phyloP scores from a whole-genome alignment of 2,113 vertebrate species.

The Pelusios castaneus region DNA sequence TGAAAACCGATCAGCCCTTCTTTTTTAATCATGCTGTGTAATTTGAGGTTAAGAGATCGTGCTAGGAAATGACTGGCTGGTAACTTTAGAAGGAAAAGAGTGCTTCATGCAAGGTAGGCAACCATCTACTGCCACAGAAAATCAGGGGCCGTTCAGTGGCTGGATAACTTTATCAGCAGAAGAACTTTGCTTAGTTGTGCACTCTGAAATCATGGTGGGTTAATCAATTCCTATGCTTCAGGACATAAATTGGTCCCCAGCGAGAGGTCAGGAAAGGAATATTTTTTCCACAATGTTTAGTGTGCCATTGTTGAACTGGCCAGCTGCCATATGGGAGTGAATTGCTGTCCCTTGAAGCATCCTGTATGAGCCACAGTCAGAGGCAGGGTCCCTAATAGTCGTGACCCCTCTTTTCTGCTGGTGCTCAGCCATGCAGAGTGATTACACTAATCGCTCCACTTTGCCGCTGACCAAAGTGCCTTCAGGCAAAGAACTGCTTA shows the following conservation, averaged over 20 bases:
- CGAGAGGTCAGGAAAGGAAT: not conserved
- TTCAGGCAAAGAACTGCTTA: fast-evolving
- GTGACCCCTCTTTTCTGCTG: fast-evolving
- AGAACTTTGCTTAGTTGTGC: not conserved
- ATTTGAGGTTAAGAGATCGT: not conserved
- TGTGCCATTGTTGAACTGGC: not conserved
- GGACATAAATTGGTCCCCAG: not conserved
- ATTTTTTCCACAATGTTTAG: not conserved
- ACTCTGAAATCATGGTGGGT: not conserved
- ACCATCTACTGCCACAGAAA: fast-evolving
- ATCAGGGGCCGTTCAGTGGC: fast-evolving
- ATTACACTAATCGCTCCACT: fast-evolving
- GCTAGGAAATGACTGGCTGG: not conserved
- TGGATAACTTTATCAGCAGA: fast-evolving
- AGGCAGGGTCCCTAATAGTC: not conserved
- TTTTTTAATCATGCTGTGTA: not conserved
- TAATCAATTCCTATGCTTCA: no score
- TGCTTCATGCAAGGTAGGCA: fast-evolving
- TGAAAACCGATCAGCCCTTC: not conserved
- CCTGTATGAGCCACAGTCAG: not conserved
- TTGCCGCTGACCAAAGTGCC: not conserved
- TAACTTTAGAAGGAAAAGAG: not conserved
- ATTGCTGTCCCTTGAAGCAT: not conserved
- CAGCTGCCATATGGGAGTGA: not conserved
- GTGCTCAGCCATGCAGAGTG: fast-evolving